Base-by-base conservation (phyloP, 2,888 invertebrate genomes). In the Chrysomela aeneicollis region DNA sequence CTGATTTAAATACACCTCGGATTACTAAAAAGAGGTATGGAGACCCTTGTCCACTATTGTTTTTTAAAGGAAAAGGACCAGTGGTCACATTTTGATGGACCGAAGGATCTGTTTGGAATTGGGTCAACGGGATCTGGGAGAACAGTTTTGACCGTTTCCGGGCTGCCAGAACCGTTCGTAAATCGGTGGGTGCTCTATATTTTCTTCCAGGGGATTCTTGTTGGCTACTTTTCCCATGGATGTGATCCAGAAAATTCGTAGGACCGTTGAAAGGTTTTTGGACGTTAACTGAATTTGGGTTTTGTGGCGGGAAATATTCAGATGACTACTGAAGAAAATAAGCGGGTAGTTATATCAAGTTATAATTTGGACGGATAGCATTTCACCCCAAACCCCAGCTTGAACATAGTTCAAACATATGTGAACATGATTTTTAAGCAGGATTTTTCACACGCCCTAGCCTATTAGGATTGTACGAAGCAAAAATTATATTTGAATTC, bases 1-100 rank as follows among this genome's bases (percentile, higher is more conserved):
- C 78, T 73, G 77, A 78, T 78, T 78, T 78, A 77, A 78, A 78
- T 77, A 73, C 68, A 68, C 65, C 72, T 66, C 46, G 65, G 72
- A 74, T 76, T 73, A 73, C 69, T 70, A 52, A 58, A 58, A 64
- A 64, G 64, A 64, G 61, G 66, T 66, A 68, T 37, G 18, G 35
- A 58, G 66, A 65, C 70, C 71, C 65, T 68, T 72, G 75, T 74
- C 75, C 76, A 76, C 65, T 69, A 71, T 73, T 71, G 68, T 70
- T 73, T 73, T 71, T 71, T 59, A 3, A 53, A 63, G 59, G 63
- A 70, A 63, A 74, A 64, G 68, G 71, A 69, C 72, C 71, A 72
- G 64, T 75, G 72, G 71, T 71, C 74, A 71, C 60, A 67, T 63
- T 68, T 60, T 64, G 68, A 74, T 76, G 76, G 75, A 76, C 76